Conservation (phyloP, 2,888 invertebrate species). For the Mantis religiosa region DNA sequence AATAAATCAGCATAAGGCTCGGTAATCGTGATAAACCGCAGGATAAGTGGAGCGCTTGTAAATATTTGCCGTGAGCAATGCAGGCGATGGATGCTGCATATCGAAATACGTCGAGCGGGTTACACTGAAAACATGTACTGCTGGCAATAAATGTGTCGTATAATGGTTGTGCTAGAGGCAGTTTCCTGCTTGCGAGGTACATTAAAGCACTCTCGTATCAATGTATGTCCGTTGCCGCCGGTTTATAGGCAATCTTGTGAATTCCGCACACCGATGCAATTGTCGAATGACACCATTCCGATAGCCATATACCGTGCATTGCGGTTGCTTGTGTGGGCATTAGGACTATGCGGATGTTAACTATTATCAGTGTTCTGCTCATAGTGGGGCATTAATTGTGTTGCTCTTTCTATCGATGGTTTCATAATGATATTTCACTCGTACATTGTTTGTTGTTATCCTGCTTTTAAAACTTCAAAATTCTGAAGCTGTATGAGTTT, state of each 20-base stretch:
- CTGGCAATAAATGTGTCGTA: neutral
- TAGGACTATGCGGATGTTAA: no score
- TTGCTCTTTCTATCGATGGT: no score
- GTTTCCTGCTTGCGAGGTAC: neutral
- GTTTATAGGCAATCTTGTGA: neutral
- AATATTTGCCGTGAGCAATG: neutral
- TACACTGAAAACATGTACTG: neutral
- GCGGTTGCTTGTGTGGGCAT: no score
- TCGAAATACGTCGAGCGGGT: neutral
- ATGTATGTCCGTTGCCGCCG: neutral
- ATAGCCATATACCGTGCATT: no score
- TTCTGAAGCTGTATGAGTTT: no score
- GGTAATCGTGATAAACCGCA: neutral
- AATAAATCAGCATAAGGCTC: no score
- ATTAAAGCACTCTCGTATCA: neutral
- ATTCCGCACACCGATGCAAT: neutral
- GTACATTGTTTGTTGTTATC: no score
- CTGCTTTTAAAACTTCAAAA: no score
- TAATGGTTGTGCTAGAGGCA: neutral
- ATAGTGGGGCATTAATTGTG: no score
- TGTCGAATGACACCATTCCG: no score
- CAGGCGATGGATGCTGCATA: neutral
- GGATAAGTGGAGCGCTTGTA: neutral
- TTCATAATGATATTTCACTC: no score
- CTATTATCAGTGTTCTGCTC: no score